These are phyloP conservation scores for Folsomia manolachei DNA, from an alignment of 2,888 invertebrate species.

Conservation along the genomic window DNA sequence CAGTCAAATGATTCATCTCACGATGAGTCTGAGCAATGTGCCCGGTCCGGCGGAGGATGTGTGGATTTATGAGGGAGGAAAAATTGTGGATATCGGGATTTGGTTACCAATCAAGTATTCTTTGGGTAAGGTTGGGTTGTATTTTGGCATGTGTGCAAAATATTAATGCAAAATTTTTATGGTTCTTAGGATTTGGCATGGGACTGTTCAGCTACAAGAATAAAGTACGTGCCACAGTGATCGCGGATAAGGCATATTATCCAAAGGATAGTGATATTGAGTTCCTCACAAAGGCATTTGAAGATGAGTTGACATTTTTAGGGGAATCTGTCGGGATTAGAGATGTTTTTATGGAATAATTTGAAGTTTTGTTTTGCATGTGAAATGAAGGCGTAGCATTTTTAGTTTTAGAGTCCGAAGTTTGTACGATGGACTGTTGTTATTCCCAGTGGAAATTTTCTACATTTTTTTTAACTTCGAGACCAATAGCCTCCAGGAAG, in stretches of 20 bases:
- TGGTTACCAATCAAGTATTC: constrained; percentile 37
- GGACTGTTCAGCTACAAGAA: constrained; percentile 36
- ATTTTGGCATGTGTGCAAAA: neutral
- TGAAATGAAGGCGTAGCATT: no score
- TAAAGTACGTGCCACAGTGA: constrained; percentile 31
- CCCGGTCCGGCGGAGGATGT: constrained; percentile 38
- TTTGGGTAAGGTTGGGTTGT: constrained; percentile 25
- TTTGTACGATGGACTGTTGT: no score
- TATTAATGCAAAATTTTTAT: no score
- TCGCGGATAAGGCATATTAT: constrained; percentile 30
- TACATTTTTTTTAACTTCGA: no score
- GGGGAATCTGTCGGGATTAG: constrained; percentile 27
- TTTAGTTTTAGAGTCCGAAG: no score
- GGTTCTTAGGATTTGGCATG: constrained; percentile 33
- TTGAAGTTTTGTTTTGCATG: no score
- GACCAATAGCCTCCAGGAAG: no score
- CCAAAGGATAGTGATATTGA: constrained; percentile 21
- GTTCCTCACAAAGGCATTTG: constrained; percentile 28
- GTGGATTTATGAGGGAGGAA: constrained; percentile 29
- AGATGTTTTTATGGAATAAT: constrained; percentile 10
- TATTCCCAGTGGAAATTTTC: no score
- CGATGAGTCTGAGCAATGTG: constrained; percentile 33
- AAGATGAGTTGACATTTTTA: constrained; percentile 28
- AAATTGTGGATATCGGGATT: constrained; percentile 29
- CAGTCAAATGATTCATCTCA: constrained; percentile 18